Base-by-base conservation (phyloP, 2,797 vertebrate species). In the Galaxias olidus region DNA sequence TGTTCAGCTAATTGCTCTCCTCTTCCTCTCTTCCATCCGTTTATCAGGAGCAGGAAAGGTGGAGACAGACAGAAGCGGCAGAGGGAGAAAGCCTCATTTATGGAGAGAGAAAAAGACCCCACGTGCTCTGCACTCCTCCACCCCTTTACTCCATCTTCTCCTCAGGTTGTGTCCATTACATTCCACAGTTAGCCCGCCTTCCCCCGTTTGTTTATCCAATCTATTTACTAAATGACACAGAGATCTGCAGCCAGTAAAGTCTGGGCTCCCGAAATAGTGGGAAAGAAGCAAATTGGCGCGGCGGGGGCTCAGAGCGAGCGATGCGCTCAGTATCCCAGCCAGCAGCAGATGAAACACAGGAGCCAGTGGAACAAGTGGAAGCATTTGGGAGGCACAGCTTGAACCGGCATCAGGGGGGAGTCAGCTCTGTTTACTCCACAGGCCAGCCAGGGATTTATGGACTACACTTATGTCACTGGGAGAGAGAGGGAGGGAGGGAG, bases 201-300 rank as follows among this genome's bases (percentile, higher is more conserved):
- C 73, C 17, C 74, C 69, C 60, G 74, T 82, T 73, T 86, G 75
- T 82, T 84, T 81, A 81, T 80, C 86, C 68, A 66, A 11, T 81
- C 75, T 80, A 79, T 86, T 86, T 81, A 82, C 81, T 77, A 71
- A 84, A 79, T 84, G 72, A 84, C 74, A 19, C n/a, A 19, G 75
- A 78, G 72, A 76, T 76, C 76, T 87, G 82, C 81, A 80, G 73
- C 76, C 74, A 40, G 54, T 53, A 69, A 58, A 14, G 40, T 10
- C 13, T 43, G 68, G 74, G 30, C 13, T 79, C 75, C 81, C 78
- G 84, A 78, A 74, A 72, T 81, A 66, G 70, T 13, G 15, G 65
- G 73, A 70, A 61, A 66, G 61, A 58, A 74, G 76, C 57, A 84
- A 86, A 82, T 85, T 79, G 77, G 81, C 80, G 64, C 76, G 59